A percentile compares a stretch with the other conserved stretches of the same genome.
Evolutionary conservation across 1,140 invertebrate genomes (phyloP).

Genomic region (Coelopa frigida): DNA sequence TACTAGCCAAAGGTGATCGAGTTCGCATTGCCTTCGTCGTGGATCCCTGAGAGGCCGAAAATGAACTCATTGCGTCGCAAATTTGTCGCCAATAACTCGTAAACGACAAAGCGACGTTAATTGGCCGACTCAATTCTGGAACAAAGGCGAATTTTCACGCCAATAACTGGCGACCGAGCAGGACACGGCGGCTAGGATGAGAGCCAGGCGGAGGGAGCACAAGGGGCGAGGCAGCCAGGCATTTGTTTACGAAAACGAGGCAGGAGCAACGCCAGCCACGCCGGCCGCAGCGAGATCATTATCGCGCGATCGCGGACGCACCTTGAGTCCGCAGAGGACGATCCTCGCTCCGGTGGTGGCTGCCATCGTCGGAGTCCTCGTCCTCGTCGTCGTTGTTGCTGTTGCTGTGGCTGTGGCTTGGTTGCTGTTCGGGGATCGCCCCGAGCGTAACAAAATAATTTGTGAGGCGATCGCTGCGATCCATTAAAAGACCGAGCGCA

Average conservation of each 20-base stretch:
- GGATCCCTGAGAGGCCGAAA: no score
- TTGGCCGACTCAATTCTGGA: no score
- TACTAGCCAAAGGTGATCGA: no score
- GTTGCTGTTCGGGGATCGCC: conserved; percentile 3
- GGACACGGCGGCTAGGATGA: not conserved
- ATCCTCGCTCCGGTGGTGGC: not conserved
- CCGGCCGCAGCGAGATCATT: no score
- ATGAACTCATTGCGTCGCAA: conserved; percentile 7
- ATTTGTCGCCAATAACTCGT: conserved; percentile 8
- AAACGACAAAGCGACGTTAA: conserved; percentile 9
- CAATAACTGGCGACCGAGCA: not conserved
- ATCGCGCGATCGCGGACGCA: no score
- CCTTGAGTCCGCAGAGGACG: no score
- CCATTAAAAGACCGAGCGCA: no score
- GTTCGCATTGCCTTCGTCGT: no score
- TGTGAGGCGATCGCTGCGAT: no score
- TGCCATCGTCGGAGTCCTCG: not conserved
- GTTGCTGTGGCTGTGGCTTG: conserved; percentile 15
- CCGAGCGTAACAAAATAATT: conserved; percentile 11
- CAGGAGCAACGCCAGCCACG: not conserved
- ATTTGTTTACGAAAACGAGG: conserved; percentile 2
- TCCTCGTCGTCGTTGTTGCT: conserved; percentile 15
- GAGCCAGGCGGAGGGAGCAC: conserved; percentile 1
- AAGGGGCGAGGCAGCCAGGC: not conserved
- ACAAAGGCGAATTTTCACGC: not conserved